These are phyloP conservation scores for Psammodynastes pulverulentus DNA, from an alignment of 2,113 vertebrate species.

Conservation along the genomic window DNA sequence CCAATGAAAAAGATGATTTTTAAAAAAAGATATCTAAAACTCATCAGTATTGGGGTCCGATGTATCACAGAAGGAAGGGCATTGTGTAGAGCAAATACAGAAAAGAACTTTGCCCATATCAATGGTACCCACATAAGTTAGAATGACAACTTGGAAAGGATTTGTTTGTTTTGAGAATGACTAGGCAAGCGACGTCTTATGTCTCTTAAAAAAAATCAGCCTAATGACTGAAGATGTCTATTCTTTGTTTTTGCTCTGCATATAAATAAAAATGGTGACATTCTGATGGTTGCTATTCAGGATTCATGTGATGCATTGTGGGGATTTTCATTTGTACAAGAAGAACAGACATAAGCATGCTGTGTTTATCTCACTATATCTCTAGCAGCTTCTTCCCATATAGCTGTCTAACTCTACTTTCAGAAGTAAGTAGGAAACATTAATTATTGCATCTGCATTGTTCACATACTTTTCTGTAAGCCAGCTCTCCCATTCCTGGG, in stretches of 20 bases:
- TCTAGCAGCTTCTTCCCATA: neutral
- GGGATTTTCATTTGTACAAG: neutral
- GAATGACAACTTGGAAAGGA: neutral
- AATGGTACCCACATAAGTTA: neutral
- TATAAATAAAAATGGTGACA: neutral
- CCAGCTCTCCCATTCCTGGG: conserved; percentile 31
- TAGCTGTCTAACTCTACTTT: neutral
- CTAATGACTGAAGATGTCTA: neutral
- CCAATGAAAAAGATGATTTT: neutral
- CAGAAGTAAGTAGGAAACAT: conserved; percentile 29
- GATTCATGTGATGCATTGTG: neutral
- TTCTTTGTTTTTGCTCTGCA: neutral
- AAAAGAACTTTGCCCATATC: neutral
- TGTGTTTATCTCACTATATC: neutral
- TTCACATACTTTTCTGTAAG: conserved; percentile 36
- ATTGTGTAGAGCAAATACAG: neutral
- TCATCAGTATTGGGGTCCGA: neutral
- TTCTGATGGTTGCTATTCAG: neutral
- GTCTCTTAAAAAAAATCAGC: neutral
- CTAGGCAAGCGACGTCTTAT: neutral
- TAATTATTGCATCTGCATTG: conserved; percentile 42
- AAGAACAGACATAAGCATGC: neutral
- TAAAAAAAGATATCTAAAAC: neutral
- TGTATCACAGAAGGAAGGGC: neutral
- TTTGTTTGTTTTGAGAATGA: neutral